phyloP scores from a whole-genome alignment of 1,140 invertebrate genomes.

The Hetaerina americana region DNA sequence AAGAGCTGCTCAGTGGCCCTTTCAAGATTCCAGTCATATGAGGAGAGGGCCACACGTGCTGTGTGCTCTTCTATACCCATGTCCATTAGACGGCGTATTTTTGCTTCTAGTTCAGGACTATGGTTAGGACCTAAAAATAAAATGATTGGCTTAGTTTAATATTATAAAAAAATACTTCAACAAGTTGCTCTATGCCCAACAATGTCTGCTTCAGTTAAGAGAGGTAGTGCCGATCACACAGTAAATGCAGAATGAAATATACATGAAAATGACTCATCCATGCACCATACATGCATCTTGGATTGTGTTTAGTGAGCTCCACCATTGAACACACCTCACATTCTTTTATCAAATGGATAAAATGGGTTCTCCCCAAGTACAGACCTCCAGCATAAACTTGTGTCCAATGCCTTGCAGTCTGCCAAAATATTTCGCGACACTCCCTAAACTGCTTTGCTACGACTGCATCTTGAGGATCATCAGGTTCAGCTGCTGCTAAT shows the following conservation, averaged over 20 bases:
- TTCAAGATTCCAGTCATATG: conserved; percentile 81
- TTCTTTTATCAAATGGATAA: too few relatives aligned
- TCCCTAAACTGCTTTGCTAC: conserved; percentile 94
- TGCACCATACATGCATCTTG: too few relatives aligned
- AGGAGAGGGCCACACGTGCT: conserved; percentile 70
- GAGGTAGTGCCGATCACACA: too few relatives aligned
- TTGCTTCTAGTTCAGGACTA: conserved; percentile 63
- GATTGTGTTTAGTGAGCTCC: too few relatives aligned
- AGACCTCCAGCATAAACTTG: conserved; percentile 84
- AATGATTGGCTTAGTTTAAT: too few relatives aligned
- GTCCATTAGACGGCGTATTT: conserved; percentile 66
- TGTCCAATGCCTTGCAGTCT: conserved; percentile 92
- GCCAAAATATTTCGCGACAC: conserved; percentile 66
- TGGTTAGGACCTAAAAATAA: conserved; percentile 45
- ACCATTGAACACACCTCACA: too few relatives aligned
- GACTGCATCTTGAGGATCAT: conserved; percentile 94
- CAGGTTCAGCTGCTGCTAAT: conserved; percentile 83
- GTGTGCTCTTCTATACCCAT: conserved; percentile 80
- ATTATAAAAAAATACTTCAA: too few relatives aligned
- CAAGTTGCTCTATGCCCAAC: too few relatives aligned
- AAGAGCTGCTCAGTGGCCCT: conserved; percentile 77
- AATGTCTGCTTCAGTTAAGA: too few relatives aligned
- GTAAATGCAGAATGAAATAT: too few relatives aligned
- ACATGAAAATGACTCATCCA: too few relatives aligned
- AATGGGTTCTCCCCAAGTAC: too few relatives aligned